Base-by-base conservation (phyloP, 2,113 vertebrate species). In the Zapus hudsonius region DNA sequence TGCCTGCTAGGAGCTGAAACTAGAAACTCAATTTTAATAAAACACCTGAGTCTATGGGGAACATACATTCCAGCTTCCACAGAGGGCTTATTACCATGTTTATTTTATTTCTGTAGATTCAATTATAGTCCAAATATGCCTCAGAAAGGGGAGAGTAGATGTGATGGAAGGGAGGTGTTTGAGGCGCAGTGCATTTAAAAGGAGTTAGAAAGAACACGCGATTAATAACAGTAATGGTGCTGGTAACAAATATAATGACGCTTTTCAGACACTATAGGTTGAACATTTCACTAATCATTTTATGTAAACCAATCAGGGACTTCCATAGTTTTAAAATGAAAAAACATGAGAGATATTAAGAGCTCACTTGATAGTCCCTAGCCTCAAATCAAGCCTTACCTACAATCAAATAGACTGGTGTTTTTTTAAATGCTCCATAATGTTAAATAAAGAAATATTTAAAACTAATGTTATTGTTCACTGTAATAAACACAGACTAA, bases 401-500 rank as follows among this genome's bases (percentile, higher is more conserved):
- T 76, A n/a, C 7, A 47, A 6, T 17, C 4, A 59, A 57, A 91
- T 0, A 80, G 42, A 42, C 67, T 9, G 72, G 11, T 82, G 36
- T 64, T 70, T 72, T 72, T 87, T 61, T 69, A 88, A 52, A 93
- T 52, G 29, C 38, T 86, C 4, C 19, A 16, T 38, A 87, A 81
- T 63, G 12, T n/a, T 66, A 87, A 78, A 91, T 44, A 87, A 67
- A 55, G 31, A 82, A 59, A 17, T 91, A 3, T 74, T 88, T 76
- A 91, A 86, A 44, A 73, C 47, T 84, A 79, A 83, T 69, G 27
- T 61, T 93, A 79, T 15, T 74, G 25, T 78, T 85, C 27, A 31
- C 0, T 70, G 36, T 7, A 59, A 13, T 40, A 96, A 90, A 87
- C 15, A 83, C 90, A 95, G 94, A 94, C 40, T 91, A 59, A 57